A percentile compares a stretch with the other conserved stretches of the same genome.
Evolutionary conservation across 1,140 invertebrate species (phyloP).

Genomic region (Bombus fervidus): DNA sequence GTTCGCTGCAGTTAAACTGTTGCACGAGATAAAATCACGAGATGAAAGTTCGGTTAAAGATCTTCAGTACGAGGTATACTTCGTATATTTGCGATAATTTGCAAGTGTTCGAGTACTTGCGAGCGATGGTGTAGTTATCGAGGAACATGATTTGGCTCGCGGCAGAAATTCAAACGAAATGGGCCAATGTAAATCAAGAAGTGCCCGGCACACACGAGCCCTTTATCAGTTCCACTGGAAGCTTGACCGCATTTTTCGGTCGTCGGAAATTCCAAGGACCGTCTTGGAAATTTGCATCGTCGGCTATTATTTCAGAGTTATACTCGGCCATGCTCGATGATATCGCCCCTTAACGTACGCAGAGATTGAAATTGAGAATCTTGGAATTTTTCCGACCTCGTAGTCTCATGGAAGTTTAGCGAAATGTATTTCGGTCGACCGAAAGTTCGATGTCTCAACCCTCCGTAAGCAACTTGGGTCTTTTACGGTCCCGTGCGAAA

Average conservation of each 20-base stretch:
- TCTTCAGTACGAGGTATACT: too few species aligned
- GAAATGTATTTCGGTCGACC: too few species aligned
- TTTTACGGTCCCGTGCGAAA: too few species aligned
- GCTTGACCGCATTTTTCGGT: slow-evolving; percentile 18
- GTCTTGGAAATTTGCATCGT: slow-evolving; percentile 24
- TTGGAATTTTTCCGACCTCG: background rate
- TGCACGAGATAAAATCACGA: too few species aligned
- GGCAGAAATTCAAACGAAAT: slow-evolving; percentile 51
- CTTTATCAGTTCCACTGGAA: slow-evolving; percentile 8
- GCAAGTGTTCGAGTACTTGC: too few species aligned
- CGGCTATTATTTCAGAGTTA: slow-evolving; percentile 29
- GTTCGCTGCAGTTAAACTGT: too few species aligned
- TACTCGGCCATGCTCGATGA: background rate
- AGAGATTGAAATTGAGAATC: background rate
- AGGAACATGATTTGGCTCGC: slow-evolving; percentile 35
- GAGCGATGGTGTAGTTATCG: slow-evolving; percentile 34
- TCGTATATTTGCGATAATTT: too few species aligned
- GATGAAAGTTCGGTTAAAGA: too few species aligned
- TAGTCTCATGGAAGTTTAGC: too few species aligned
- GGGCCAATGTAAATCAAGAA: slow-evolving; percentile 64
- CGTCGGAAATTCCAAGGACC: background rate
- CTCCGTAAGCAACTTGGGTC: too few species aligned
- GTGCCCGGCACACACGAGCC: slow-evolving; percentile 39
- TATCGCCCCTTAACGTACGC: background rate
- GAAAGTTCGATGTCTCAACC: too few species aligned